Evolutionary conservation across 64 coral and sea anemone species (phyloP), one percentile per base, ranked within the genome.

Genomic region (Dendrophyllia cribrosa): DNA sequence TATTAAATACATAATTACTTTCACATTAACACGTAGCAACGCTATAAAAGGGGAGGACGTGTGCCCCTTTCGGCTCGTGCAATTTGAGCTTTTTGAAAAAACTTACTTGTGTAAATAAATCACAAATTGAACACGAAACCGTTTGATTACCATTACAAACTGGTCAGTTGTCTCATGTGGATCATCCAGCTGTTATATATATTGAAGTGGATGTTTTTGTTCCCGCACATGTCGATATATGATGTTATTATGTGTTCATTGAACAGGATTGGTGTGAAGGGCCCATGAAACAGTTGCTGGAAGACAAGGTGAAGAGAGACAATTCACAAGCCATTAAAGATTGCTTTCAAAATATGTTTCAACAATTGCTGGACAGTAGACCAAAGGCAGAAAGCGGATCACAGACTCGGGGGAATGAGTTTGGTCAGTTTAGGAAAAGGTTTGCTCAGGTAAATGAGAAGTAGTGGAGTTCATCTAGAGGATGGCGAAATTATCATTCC

Each of bases 371-470:
- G 63, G 93, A 69, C n/a, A 20, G 53, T 46, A 93, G 84, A 60
- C 23, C 64, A 43, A 66, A 74, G 53, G 67, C 74, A 60, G 46
- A 19, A 21, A 89, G 21, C 24, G 44, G 44, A 45, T 72, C 87
- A 5, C 86, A 96, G 20, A 65, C 63, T 16, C 50, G 78, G 61
- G 93, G 87, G 11, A 82, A 65, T 14, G 93, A 93, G 72, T 82
- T 95, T 19, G 96, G 96, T 9, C 68, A 88, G 13, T 87, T 95
- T 20, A 95, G 96, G 51, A 69, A 76, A 88, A 85, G 58, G 48
- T 98, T 98, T 91, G 93, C 93, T 2, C 62, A 93, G 89, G 96
- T 98, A 94, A 80, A n/a, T 23, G 45, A 20, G 19, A 43, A 19
- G 34, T 51, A 12, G 50, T 15, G 55, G 34, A 9, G 4, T 15